Base-by-base conservation (phyloP, 1,140 invertebrate species). In the Brachionus rubens region DNA sequence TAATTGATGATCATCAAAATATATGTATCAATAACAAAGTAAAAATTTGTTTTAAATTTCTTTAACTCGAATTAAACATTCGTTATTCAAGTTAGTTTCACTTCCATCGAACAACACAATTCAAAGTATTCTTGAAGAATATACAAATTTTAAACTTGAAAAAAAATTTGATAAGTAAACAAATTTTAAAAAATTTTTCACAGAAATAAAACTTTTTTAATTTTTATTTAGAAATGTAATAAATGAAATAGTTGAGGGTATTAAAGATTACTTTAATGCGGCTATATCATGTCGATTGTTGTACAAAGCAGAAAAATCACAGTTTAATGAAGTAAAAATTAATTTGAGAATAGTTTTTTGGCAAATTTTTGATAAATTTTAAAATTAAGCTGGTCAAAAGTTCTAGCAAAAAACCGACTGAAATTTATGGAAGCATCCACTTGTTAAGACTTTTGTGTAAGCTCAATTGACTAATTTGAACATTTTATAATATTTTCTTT, bases 161-260 rank as follows among this genome's bases (percentile, higher is more conserved):
- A 48, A 54, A 48, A 72, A 72, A 72, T 72, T 50, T 2, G 68
- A 72, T 21, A 72, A 50, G 68, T 72, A 50, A 50, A 72, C n/a
- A 26, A 14, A n/a, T 5, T 14, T n/a, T 43, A 46, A 7, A 7
- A 14, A 14, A 62, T 24, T 40, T 40, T 36, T 41, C 10, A 4
- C 7, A 10, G 6, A 65, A 65, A 41, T 1, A 14, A 43, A 10
- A 1, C 1, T 41, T 4, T 21, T 40, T 41, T 40, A 7, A 3
- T 19, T 3, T 9, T 72, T 40, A 28, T 3, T 21, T 26, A 72
- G 68, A 54, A 72, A 54, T 41, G 30, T 72, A 5, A 54, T 72
- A 9, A 72, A n/a, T 7, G 68, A 36, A 40, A 72, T 72, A 21
- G 68, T 54, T 26, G 68, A 72, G 21, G 68, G 68, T 9, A 72